A percentile compares a stretch with the other conserved stretches of the same genome.
phyloP scores from a whole-genome alignment of 2,888 invertebrate species.

The Agrilus cyanescens region DNA sequence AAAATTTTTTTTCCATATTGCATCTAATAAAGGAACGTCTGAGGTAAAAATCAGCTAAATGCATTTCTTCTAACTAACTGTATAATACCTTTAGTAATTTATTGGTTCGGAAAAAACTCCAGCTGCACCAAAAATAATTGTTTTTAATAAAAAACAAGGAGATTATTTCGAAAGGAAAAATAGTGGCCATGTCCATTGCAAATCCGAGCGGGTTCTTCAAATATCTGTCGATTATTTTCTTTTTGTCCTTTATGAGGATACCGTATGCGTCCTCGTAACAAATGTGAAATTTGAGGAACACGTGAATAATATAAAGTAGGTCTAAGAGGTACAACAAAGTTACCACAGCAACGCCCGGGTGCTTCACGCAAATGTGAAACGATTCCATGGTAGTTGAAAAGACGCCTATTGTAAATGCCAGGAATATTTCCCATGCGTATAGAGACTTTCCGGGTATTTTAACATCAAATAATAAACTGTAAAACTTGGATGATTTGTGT shows the following conservation, averaged over 20 bases:
- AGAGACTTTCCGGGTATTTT: no score
- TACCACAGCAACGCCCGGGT: not conserved
- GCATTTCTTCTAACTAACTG: no score
- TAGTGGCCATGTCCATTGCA: constrained; percentile 11
- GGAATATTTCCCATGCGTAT: no score
- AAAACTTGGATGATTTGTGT: no score
- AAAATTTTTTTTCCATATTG: no score
- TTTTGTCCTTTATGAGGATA: constrained; percentile 11
- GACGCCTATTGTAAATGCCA: no score
- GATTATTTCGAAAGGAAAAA: constrained; percentile 15
- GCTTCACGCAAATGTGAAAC: constrained; percentile 1
- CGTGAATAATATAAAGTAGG: constrained; percentile 13
- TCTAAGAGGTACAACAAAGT: constrained; percentile 13
- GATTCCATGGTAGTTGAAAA: not conserved
- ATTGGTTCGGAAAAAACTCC: constrained; percentile 9
- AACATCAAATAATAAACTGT: no score
- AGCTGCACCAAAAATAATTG: constrained; percentile 6
- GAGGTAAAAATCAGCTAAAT: no score
- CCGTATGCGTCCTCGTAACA: constrained; percentile 17
- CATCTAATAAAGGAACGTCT: no score
- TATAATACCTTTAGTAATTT: no score
- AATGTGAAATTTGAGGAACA: constrained; percentile 15
- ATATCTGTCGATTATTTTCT: constrained; percentile 13
- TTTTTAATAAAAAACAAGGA: constrained; percentile 6
- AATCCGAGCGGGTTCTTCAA: constrained; percentile 13